A percentile compares a stretch with the other conserved stretches of the same genome.
These are phyloP conservation scores for Orientallactaga sibirica DNA, from an alignment of 2,797 vertebrate genomes.

Conservation along the genomic window DNA sequence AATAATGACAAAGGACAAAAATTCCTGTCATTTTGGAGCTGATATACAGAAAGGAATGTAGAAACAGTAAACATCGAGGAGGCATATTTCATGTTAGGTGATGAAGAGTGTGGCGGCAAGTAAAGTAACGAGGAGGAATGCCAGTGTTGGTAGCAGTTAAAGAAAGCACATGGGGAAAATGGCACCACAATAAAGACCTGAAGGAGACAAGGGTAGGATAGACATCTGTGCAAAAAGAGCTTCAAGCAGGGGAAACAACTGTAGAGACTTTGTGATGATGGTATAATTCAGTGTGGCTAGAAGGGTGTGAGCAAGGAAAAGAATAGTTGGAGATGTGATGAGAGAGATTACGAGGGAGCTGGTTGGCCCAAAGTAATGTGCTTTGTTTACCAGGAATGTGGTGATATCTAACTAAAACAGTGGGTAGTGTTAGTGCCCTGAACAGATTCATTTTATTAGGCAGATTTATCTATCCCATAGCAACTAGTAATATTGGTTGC, in stretches of 20 bases:
- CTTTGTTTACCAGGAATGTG: neutral
- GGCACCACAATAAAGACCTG: neutral
- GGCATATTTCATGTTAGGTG: conserved; percentile 7
- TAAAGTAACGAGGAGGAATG: neutral
- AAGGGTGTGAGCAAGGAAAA: neutral
- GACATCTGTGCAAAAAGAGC: neutral
- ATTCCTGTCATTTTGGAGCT: neutral
- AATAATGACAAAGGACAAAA: neutral
- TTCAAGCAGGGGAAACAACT: neutral
- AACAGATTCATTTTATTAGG: neutral
- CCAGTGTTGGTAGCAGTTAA: neutral
- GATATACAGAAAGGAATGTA: neutral
- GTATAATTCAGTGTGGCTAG: neutral
- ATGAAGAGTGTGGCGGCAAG: neutral
- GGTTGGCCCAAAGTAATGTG: neutral
- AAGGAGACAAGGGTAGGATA: neutral
- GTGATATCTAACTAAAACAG: neutral
- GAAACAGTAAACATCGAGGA: neutral
- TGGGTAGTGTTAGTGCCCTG: neutral
- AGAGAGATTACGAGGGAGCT: neutral
- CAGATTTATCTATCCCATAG: neutral
- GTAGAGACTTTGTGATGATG: neutral
- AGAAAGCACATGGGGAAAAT: neutral
- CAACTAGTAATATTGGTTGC: neutral
- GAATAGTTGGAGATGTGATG: neutral